Evolutionary conservation across 2,113 vertebrate genomes (phyloP), one percentile per base, ranked within the genome.

Genomic region (Salvator merianae): DNA sequence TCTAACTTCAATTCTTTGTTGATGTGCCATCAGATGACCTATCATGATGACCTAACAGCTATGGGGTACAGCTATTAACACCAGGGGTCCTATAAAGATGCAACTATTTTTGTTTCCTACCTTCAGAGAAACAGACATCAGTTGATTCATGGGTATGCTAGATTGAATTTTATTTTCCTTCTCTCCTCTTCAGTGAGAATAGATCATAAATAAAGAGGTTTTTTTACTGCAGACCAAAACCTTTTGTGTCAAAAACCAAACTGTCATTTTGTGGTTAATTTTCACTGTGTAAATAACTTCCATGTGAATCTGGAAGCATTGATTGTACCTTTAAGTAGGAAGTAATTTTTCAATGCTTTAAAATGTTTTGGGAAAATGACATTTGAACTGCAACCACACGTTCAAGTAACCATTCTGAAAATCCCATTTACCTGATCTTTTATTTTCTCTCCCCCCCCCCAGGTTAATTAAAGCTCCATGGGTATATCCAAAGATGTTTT

Each of bases 281-380:
- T 71, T 71, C 47, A 38, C 47, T 63, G 28, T 77, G 28, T 77
- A 83, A 86, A 77, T 75, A 62, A 32, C 38, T 84, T 73, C 66
- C 53, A 75, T 81, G 3, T 90, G 50, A 93, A 88, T 65, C 3
- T 71, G 88, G 1, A 62, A 24, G 0, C 3, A 68, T 40, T 0
- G 73, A 85, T 90, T 74, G 32, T 85, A 43, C 47, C 76, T 18
- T n/a, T 53, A 32, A 34, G 40, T 79, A 89, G 77, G 16, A 5
- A 88, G n/a, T n/a, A 84, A 30, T 76, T 22, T 55, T 24, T 55
- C 30, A 71, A 5, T 26, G 10, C 28, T 53, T 26, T 40, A 34
- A 38, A 80, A 53, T 3, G 20, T 34, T 81, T 2, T 34, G 36
- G 28, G 81, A 79, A 59, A 22, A 62, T 7, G 28, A 34, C 9